Percentiles rank a stretch among this genome's conserved stretches.
Conservation (phyloP, 2,888 invertebrate species). For the Parelbella ahira region DNA sequence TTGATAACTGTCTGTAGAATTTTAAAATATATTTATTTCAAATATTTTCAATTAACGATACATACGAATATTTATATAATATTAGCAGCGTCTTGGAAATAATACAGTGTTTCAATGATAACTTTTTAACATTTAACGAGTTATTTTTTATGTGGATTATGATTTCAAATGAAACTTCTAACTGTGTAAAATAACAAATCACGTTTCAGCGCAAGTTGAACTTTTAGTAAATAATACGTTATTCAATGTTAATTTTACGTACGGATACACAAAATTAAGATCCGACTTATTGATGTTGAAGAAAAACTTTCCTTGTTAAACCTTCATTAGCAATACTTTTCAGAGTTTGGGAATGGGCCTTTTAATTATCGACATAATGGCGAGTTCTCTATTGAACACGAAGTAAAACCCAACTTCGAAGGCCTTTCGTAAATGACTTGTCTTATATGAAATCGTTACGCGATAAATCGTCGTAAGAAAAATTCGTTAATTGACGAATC, state of each 20-base stretch:
- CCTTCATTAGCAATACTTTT: slow-evolving; percentile 47
- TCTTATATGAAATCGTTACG: slow-evolving; percentile 2
- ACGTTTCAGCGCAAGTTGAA: slow-evolving; percentile 3
- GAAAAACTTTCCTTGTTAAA: slow-evolving; percentile 47
- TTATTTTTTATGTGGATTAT: too few relatives aligned
- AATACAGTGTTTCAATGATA: too few relatives aligned
- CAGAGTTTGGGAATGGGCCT: slow-evolving; percentile 39
- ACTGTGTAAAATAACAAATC: slow-evolving; percentile 17
- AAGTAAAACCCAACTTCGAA: slow-evolving; percentile 21
- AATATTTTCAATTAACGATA: too few relatives aligned
- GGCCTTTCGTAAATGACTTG: slow-evolving; percentile 5
- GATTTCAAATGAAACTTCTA: too few relatives aligned
- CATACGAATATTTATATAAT: too few relatives aligned
- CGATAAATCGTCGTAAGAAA: too few relatives aligned
- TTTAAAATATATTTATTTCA: too few relatives aligned
- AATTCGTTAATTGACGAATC: too few relatives aligned
- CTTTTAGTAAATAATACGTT: slow-evolving; percentile 7
- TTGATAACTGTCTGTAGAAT: too few relatives aligned
- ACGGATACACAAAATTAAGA: slow-evolving; percentile 25
- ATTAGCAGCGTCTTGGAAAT: too few relatives aligned
- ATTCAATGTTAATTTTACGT: slow-evolving; percentile 12
- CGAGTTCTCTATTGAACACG: slow-evolving; percentile 29
- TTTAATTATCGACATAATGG: slow-evolving; percentile 44
- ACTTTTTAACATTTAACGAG: too few relatives aligned
- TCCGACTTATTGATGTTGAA: slow-evolving; percentile 36